Base-by-base conservation (phyloP, 2,797 vertebrate genomes). In the Smutsia gigantea region DNA sequence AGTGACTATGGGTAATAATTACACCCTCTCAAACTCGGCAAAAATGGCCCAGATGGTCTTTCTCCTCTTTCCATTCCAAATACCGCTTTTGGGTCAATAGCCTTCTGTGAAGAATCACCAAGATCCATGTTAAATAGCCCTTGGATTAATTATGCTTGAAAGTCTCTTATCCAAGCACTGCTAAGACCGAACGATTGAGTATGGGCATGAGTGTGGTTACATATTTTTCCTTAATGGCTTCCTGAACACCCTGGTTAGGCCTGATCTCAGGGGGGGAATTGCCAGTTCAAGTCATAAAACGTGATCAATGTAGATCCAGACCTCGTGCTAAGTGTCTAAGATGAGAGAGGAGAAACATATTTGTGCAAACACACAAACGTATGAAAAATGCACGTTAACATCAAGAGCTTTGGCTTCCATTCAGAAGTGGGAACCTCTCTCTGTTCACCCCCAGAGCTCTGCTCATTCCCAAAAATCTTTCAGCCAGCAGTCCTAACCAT, bases 201-300 rank as follows among this genome's bases (percentile, higher is more conserved):
- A 92, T 97, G 96, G 94, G 95, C 96, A 96, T 49, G 57, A 95
- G 74, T 96, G 96, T 92, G 96, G 96, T 96, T 96, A 96, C 90
- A 87, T 97, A 92, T 92, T 98, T 97, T 96, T 94, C 93, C 96
- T 97, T 98, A 98, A 97, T 97, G 98, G 97, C 84, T 97, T 97
- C 97, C 98, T 97, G 97, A 96, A 98, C 96, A 97, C 97, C 97
- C 97, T 94, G 95, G 97, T 96, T 92, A 97, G 93, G 96, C 85
- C 93, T 95, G 79, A 79, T 97, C 97, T 94, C 94, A 1, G 64
- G 88, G 9, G 95, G 59, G 25, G 93, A 66, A 87, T 81, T 96
- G 96, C 93, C 96, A 96, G 97, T 88, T 93, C 83, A 49, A 96
- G 93, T 96, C 97, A 97, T 97, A 96, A 95, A 97, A 95, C 42